These are phyloP conservation scores for Trachythela sp. DNA, from an alignment of 64 coral and sea anemone genomes.

Conservation along the genomic window DNA sequence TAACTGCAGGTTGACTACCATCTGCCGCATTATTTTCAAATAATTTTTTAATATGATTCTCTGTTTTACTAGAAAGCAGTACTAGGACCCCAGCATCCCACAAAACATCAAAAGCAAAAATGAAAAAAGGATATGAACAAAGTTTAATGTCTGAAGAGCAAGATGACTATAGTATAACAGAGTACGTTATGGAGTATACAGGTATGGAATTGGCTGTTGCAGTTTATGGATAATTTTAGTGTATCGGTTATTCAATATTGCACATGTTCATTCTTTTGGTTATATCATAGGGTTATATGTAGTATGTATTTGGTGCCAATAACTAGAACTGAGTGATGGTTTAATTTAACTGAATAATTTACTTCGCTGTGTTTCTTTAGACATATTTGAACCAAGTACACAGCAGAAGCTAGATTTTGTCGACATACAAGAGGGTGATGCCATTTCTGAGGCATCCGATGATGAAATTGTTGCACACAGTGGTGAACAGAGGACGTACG, in stretches of 20 bases:
- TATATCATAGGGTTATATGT: no score
- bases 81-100: background rate
- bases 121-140: background rate
- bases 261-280: no score
- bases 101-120: background rate
- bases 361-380: background rate
- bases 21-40: background rate
- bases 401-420: conserved; percentile 6
- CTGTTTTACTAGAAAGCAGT: background rate
- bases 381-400: conserved; percentile 1
- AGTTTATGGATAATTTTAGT: no score
- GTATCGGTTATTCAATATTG: no score
- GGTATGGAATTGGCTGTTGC: background rate
- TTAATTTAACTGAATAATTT: background rate
- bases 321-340: no score
- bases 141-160: background rate
- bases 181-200: conserved; percentile 9
- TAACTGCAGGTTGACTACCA: no score
- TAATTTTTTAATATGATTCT: background rate
- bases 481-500: conserved; percentile 25
- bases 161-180: background rate
- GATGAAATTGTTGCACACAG: conserved; percentile 53
- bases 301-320: no score
- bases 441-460: conserved; percentile 46
- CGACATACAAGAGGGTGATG: conserved; percentile 59